A percentile compares a stretch with the other conserved stretches of the same genome.
Evolutionary conservation across 2,113 vertebrate genomes (phyloP).

Genomic region (Anas platyrhynchos): DNA sequence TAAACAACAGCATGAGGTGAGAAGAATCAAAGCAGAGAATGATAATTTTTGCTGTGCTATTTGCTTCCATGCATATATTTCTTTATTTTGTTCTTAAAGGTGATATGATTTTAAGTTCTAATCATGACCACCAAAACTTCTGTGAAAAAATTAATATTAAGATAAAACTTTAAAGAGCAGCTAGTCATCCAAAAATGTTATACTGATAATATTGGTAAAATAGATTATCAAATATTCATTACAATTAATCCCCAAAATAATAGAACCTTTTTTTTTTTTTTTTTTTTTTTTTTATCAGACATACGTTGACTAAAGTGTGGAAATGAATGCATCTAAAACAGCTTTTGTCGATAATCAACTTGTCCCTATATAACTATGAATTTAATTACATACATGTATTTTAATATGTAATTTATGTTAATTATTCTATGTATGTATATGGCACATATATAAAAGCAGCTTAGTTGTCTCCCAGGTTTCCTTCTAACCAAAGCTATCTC

Average conservation of each 20-base stretch:
- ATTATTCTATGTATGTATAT: not conserved
- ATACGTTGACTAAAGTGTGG: not conserved
- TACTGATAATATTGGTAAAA: not conserved
- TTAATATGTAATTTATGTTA: not conserved
- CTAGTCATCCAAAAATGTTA: not conserved
- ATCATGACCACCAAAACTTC: not conserved
- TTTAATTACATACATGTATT: not conserved
- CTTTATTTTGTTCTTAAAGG: not conserved
- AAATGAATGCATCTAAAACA: not conserved
- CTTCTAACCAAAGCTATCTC: not conserved
- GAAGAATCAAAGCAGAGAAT: not conserved
- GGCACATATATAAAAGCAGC: not conserved
- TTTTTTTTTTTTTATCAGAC: not conserved
- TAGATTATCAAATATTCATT: not conserved
- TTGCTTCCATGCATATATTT: not conserved
- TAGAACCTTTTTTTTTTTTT: too few species aligned
- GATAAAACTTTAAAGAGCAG: not conserved
- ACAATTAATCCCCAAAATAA: not conserved
- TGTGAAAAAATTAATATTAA: not conserved
- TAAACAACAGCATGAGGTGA: not conserved
- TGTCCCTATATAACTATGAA: not conserved
- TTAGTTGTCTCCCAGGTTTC: not conserved
- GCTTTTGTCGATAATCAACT: not conserved
- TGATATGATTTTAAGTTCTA: not conserved
- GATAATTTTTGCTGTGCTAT: not conserved